Evolutionary conservation across 2,113 vertebrate species (phyloP), one percentile per base, ranked within the genome.

Genomic region (Lathamus discolor): DNA sequence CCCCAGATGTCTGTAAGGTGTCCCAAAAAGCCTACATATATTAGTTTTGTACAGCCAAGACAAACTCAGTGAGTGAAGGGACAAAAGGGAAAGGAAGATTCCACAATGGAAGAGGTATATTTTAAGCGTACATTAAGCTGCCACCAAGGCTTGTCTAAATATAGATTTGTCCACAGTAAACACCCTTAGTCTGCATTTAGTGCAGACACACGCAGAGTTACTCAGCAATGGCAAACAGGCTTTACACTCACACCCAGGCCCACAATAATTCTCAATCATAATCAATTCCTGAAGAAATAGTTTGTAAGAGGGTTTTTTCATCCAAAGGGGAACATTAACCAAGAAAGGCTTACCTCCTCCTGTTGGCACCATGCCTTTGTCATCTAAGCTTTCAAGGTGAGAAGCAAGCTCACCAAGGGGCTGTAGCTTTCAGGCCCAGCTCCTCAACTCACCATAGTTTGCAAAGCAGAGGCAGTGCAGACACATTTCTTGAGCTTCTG

Each of bases 161-260:
- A 96, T 87, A 97, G 93, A 89, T 82, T 75, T 79, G 74, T 48
- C 55, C 86, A 84, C 86, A 72, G 77, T 82, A 92, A 95, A 96
- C 86, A 93, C 59, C 73, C 85, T 95, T 77, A 92, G 66, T 89
- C 69, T 92, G 86, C 93, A 76, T 89, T 91, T 89, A 84, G 35
- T 82, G 66, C 83, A 46, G 83, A 74, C 54, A 76, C 23, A 35
- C 0, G 5, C 55, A 54, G 77, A 68, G 29, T 86, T 96, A 88
- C 69, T 91, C 86, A 92, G 86, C 86, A 94, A 72, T 51, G 52
- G 44, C 37, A 88, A 79, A 51, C 55, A 68, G 76, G 64, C 14
- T 84, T 61, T 39, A 41, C 35, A 16, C 35, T 55, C 89, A 64
- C 57, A 57, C 13, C 35, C 49, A 64, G 64, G 46, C 46, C 54